Evolutionary conservation across 2,113 vertebrate genomes (phyloP), one percentile per base, ranked within the genome.

Genomic region (Otus sunia): DNA sequence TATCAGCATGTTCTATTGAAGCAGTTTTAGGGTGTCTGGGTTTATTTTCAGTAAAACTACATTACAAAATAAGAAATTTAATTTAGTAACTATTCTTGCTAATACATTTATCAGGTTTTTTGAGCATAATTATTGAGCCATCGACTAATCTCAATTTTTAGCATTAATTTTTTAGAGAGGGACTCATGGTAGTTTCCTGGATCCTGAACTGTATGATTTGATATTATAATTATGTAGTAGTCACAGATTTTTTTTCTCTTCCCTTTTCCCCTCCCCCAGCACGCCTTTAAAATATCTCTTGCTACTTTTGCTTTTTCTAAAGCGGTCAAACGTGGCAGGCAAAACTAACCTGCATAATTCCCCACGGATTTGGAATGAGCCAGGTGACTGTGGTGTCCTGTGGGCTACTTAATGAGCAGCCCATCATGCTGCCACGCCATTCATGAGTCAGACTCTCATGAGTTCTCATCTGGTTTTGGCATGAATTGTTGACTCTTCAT

Each of bases 361-460:
- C n/a, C 45, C 5, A 0, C 2, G 16, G 80, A 8, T 15, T 64
- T 4, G 6, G 62, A 53, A 6, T 11, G 43, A 63, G 12, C 11
- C 12, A 3, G 6, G 47, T n/a, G 78, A 12, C 15, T n/a, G 43
- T 5, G 10, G 68, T 32, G 47, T 63, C 27, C 47, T 36, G 22
- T n/a, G 52, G 43, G 63, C n/a, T 59, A 15, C 25, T 41, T n/a
- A 29, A 4, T 1, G 56, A 52, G 36, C 45, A 67, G n/a, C 20
- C 10, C 18, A 6, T 6, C 45, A 11, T 10, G 27, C 55, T 50
- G 36, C 60, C 53, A 37, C 8, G 7, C n/a, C 36, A 2, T 4
- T 7, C 27, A 9, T 9, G 27, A 49, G n/a, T 43, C 72, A 79
- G 26, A n/a, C 52, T 9, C 86, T 29, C 11, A 3, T 2, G 11